Evolutionary conservation across 2,888 invertebrate species (phyloP).

Genomic region (Drosophila rellima): DNA sequence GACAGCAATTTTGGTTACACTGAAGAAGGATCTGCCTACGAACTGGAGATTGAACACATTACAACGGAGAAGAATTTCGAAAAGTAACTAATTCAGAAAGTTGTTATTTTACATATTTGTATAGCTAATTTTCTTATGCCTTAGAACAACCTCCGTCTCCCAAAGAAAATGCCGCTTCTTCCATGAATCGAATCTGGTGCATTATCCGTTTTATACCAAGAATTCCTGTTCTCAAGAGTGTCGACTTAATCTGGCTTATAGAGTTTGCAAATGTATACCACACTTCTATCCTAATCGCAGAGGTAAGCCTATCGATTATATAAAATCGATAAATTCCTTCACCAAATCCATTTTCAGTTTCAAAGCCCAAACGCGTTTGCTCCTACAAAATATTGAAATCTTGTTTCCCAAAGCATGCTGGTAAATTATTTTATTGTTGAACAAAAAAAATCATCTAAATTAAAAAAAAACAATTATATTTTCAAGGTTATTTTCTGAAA

Average conservation of each 20-base stretch:
- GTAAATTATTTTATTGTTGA: conserved; percentile 47
- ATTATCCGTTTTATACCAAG: conserved; percentile 84
- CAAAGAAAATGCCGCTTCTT: conserved; percentile 84
- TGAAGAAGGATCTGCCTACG: conserved; percentile 68
- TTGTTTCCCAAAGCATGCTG: conserved; percentile 76
- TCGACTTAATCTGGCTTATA: conserved; percentile 82
- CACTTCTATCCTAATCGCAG: conserved; percentile 85
- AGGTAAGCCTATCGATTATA: conserved; percentile 52
- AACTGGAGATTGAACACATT: conserved; percentile 75
- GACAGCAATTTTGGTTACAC: conserved; percentile 76
- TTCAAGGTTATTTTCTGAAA: conserved; percentile 57
- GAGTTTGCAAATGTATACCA: conserved; percentile 84
- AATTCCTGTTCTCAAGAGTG: conserved; percentile 85
- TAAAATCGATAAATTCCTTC: background rate
- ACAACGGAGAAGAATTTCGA: conserved; percentile 78
- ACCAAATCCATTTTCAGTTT: conserved; percentile 58
- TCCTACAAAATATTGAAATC: conserved; percentile 72
- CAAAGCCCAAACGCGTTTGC: conserved; percentile 80
- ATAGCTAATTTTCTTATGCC: background rate
- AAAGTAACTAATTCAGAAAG: conserved; percentile 53
- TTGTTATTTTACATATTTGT: no score
- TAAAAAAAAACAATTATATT: background rate
- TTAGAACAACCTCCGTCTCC: conserved; percentile 74
- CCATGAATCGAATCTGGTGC: conserved; percentile 84
- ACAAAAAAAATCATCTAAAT: background rate